Percentiles rank a stretch among this genome's conserved stretches.
phyloP scores from a whole-genome alignment of 1,140 invertebrate species.

The Drosophila littoralis region DNA sequence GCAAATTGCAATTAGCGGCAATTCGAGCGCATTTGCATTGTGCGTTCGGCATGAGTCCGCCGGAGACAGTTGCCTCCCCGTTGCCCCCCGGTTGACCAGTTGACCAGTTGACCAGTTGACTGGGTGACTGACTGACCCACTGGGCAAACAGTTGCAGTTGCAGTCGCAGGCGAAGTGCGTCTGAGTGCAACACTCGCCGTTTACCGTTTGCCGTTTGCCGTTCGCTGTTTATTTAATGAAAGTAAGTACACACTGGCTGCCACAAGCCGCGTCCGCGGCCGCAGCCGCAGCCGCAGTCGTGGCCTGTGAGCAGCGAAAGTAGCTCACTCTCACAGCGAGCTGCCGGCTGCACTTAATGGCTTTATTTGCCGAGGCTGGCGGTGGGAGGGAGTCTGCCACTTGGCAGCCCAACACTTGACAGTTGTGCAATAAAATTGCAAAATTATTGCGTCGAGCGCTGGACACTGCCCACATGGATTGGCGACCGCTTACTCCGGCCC shows the following conservation, averaged over 20 bases:
- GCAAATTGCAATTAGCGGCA: constrained; percentile 73
- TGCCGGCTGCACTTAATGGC: constrained; percentile 63
- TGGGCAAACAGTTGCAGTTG: constrained; percentile 54
- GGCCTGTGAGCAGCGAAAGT: constrained; percentile 72
- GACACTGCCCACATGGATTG: constrained; percentile 41
- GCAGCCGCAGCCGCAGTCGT: constrained; percentile 4
- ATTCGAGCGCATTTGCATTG: constrained; percentile 62
- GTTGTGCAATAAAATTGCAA: constrained; percentile 68
- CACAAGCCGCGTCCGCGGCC: constrained; percentile 8
- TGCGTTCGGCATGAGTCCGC: not conserved
- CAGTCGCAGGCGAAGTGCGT: constrained; percentile 45
- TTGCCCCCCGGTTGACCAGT: not conserved
- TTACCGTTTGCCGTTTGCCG: constrained; percentile 7
- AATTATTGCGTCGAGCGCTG: constrained; percentile 57
- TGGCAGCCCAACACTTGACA: constrained; percentile 49
- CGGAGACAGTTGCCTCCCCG: constrained; percentile 11
- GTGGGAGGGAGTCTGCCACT: not conserved
- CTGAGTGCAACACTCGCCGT: constrained; percentile 45
- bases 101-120: constrained; percentile 30
- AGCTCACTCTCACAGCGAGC: constrained; percentile 63
- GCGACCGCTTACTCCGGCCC: not conserved
- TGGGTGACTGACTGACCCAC: constrained; percentile 74
- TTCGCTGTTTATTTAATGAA: constrained; percentile 69
- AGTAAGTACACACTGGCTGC: constrained; percentile 47
- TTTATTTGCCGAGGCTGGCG: constrained; percentile 56